Evolutionary conservation across 2,797 vertebrate genomes (phyloP), one percentile per base, ranked within the genome.

Genomic region (Garrulus glandarius): DNA sequence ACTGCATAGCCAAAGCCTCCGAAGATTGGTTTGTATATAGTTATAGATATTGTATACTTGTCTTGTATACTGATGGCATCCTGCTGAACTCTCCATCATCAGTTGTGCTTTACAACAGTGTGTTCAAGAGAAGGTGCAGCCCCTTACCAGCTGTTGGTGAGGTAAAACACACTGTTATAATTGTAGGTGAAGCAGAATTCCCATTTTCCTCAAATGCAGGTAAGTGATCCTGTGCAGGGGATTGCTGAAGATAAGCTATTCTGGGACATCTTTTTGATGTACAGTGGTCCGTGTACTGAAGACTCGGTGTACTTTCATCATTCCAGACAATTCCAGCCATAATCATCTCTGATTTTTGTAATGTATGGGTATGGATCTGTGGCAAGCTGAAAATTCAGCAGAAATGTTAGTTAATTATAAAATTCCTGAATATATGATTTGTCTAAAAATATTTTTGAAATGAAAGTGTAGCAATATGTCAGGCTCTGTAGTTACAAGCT

Each of bases 391-490:
- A 89, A 92, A 91, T 83, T 87, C 69, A 74, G 63, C 78, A 91
- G 70, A 85, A 88, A 23, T 46, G 43, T 87, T 94, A 90, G 64
- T 64, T 94, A 70, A 89, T 90, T 89, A 71, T 56, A 61, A 93
- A 92, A 85, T 87, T 88, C 43, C 56, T 64, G 69, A 91, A 72
- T 87, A 79, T 65, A 80, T 44, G 29, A 82, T 87, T 93, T 87
- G 78, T 55, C 89, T 91, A 92, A 95, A 92, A 76, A 50, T 75
- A 72, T 29, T 74, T 36, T 59, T 93, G 61, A 94, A 86, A 87
- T 76, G 39, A 41, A 95, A 85, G n/a, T 82, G 43, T 56, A 91
- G 37, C 76, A 65, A 56, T 89, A 79, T 56, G 50, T 71, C 59
- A 74, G 44, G 82, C 41, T 92, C 50, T 47, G 13, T 74, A 79